Conservation (phyloP, 1,140 invertebrate species). For the Phortica variegata region DNA sequence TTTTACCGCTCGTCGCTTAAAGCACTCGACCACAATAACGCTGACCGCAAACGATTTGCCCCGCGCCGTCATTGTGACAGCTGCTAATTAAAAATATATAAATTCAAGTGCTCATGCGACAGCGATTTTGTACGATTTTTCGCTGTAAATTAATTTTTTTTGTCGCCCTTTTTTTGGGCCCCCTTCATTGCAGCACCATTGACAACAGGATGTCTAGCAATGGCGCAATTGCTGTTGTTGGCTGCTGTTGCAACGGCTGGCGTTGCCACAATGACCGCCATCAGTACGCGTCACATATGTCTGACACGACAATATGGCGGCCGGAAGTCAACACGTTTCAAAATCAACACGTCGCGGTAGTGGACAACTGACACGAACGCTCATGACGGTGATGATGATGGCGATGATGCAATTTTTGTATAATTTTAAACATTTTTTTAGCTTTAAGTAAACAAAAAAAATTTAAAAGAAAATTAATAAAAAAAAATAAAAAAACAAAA, state of each 20-base stretch:
- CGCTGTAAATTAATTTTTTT: not conserved
- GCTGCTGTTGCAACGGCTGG: conserved; percentile 29
- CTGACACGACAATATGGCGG: conserved; percentile 47
- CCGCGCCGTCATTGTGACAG: conserved; percentile 14
- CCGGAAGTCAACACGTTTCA: conserved; percentile 42
- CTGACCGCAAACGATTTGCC: conserved; percentile 13
- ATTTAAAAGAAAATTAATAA: conserved; percentile 54
- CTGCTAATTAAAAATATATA: conserved; percentile 51
- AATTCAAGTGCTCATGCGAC: conserved; percentile 23
- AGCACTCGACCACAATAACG: conserved; percentile 38
- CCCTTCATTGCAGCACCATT: conserved; percentile 12
- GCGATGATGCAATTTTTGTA: conserved; percentile 13
- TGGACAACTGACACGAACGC: not conserved
- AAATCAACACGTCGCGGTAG: conserved; percentile 26
- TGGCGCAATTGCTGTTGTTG: conserved; percentile 25
- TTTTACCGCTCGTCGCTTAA: conserved; percentile 14
- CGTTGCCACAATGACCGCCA: conserved; percentile 9
- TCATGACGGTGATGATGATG: not conserved
- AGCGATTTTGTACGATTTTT: conserved; percentile 6
- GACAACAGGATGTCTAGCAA: conserved; percentile 14
- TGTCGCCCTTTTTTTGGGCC: not conserved
- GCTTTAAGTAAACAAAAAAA: conserved; percentile 48
- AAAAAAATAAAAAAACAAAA: no score
- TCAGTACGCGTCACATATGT: conserved; percentile 23
- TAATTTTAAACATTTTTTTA: conserved; percentile 34